phyloP scores from a whole-genome alignment of 1,140 invertebrate species.

The Sarcophaga peregrina region DNA sequence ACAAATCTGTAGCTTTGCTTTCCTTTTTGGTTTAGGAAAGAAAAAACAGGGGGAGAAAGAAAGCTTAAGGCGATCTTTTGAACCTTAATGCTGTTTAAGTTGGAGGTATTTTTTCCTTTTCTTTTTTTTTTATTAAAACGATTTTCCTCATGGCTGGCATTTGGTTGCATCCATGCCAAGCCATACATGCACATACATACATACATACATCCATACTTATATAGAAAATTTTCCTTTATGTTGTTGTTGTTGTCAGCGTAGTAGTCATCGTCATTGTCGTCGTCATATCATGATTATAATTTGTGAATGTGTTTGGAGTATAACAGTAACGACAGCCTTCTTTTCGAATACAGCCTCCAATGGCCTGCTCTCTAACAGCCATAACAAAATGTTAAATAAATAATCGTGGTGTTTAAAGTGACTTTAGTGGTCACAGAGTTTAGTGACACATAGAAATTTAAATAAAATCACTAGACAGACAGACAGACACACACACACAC shows the following conservation, averaged over 20 bases:
- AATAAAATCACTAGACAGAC: slow-evolving; percentile 29
- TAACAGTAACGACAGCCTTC: not conserved
- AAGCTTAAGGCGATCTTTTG: slow-evolving; percentile 38
- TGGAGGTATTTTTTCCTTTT: not conserved
- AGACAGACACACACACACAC: slow-evolving; percentile 23
- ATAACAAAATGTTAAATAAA: slow-evolving; percentile 39
- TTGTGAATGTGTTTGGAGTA: slow-evolving; percentile 24
- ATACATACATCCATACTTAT: not conserved
- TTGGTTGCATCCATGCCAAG: slow-evolving; percentile 24
- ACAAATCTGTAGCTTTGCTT: slow-evolving; percentile 19
- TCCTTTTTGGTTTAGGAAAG: not conserved
- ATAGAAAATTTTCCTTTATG: not conserved
- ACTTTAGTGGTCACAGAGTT: slow-evolving; percentile 35
- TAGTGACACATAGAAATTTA: slow-evolving; percentile 41
- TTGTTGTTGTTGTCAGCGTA: not conserved
- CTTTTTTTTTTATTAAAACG: not conserved
- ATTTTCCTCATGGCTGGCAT: not conserved
- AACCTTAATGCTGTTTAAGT: slow-evolving; percentile 36
- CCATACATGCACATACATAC: not conserved
- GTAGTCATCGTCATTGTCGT: not conserved
- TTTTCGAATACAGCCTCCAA: not conserved
- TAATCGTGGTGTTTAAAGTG: slow-evolving; percentile 30
- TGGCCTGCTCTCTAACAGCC: not conserved
- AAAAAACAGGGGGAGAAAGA: not conserved
- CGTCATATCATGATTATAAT: slow-evolving; percentile 38